A percentile compares a stretch with the other conserved stretches of the same genome.
phyloP scores from a whole-genome alignment of 2,113 vertebrate genomes.

The Calidris pugnax region DNA sequence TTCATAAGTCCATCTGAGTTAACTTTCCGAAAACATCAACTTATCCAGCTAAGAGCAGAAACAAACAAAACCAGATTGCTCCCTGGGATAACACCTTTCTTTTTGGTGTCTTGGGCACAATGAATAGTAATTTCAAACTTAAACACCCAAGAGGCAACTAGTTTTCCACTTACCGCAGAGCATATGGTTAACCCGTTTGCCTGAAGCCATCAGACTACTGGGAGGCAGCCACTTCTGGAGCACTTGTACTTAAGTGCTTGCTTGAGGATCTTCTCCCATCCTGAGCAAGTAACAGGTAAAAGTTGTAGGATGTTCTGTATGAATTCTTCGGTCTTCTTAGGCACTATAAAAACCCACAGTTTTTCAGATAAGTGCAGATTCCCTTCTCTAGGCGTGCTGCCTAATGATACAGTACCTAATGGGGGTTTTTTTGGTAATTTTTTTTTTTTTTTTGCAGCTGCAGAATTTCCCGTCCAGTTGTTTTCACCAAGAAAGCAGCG shows the following conservation, averaged over 20 bases:
- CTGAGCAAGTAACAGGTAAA: not conserved
- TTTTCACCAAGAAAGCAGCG: not conserved
- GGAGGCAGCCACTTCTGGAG: not conserved
- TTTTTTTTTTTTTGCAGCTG: not conserved
- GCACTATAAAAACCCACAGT: not conserved
- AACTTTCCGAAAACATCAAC: not conserved
- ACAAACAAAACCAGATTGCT: not conserved
- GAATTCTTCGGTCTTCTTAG: not conserved
- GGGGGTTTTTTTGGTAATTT: not conserved
- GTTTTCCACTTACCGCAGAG: not conserved
- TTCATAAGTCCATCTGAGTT: not conserved
- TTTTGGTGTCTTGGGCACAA: not conserved
- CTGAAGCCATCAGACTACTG: not conserved
- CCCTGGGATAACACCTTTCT: not conserved
- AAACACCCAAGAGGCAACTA: not conserved
- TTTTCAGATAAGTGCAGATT: not conserved
- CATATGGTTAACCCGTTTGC: not conserved
- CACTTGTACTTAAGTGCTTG: not conserved
- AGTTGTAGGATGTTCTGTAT: not conserved
- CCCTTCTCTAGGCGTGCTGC: not conserved
- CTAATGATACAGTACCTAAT: rapidly evolving
- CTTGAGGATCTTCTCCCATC: not conserved
- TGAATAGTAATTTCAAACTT: not conserved
- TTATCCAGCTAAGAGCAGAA: not conserved
- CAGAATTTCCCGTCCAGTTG: not conserved